These are phyloP conservation scores for Acanthiza pusilla DNA, from an alignment of 2,797 vertebrate species.

Conservation along the genomic window DNA sequence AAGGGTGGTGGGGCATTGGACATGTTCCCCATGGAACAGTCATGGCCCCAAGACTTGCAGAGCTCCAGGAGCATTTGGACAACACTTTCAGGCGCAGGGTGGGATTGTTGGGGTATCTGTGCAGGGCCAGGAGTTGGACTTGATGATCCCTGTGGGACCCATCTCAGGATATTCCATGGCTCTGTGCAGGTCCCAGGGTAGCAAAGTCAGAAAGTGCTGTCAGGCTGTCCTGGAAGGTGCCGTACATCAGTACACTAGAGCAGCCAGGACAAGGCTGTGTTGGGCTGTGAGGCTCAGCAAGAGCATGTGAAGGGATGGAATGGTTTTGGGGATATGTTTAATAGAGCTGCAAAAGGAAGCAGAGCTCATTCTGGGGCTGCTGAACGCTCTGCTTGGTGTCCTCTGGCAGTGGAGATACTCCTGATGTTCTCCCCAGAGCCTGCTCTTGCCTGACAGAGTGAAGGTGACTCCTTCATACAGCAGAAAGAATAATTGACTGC, in stretches of 20 bases:
- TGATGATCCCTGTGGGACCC: neutral
- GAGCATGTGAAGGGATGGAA: neutral
- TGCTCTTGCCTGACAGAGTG: neutral
- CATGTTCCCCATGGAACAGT: accelerated
- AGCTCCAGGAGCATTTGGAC: neutral
- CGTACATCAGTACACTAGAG: neutral
- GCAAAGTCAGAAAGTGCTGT: neutral
- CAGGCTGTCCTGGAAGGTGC: neutral
- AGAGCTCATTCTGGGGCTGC: accelerated
- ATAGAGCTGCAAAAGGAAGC: neutral
- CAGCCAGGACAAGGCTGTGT: neutral
- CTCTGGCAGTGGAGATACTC: neutral
- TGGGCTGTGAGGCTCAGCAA: neutral
- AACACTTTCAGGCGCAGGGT: neutral
- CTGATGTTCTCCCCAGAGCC: neutral
- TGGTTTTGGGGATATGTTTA: neutral
- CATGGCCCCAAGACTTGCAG: neutral
- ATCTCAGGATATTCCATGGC: neutral
- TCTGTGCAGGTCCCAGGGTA: neutral
- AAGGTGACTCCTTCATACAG: neutral
- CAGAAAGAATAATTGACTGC: neutral
- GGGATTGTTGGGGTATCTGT: neutral
- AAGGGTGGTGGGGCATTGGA: neutral
- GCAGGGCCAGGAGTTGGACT: neutral
- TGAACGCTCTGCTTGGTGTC: neutral